Conservation (phyloP, 2,797 vertebrate genomes). For the Setipinna tenuifilis region DNA sequence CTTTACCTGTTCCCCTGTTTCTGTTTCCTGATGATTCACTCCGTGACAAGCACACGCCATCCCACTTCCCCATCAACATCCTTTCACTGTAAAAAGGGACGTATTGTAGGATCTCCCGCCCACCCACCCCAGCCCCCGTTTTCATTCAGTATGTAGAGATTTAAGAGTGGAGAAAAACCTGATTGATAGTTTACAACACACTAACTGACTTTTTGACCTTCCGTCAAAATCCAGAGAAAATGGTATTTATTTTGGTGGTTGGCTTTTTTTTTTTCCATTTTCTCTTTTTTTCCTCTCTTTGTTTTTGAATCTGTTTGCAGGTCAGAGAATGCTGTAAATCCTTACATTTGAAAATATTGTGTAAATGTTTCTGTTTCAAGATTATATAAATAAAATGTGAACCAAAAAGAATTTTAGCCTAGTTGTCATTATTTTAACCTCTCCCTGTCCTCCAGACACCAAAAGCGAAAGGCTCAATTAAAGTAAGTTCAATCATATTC, state of each 20-base stretch:
- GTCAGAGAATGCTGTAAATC: constrained; percentile 86
- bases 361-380: constrained; percentile 81
- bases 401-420: constrained; percentile 69
- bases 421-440: constrained; percentile 70
- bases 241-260: constrained; percentile 65
- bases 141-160: constrained; percentile 41
- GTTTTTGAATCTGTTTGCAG: constrained; percentile 94
- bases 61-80: constrained; percentile 38
- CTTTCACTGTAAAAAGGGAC: constrained; percentile 48
- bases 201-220: constrained; percentile 52
- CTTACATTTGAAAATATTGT: constrained; percentile 68
- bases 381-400: constrained; percentile 91
- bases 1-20: not conserved
- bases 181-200: constrained; percentile 59
- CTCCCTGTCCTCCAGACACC: constrained; percentile 11
- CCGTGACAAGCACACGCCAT: not conserved
- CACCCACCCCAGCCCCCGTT: not conserved
- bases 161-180: constrained; percentile 37
- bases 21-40: not conserved
- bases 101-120: constrained; percentile 45
- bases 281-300: constrained; percentile 57
- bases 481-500: not conserved
- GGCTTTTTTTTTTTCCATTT: constrained; percentile 62
- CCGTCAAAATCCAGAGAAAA: constrained; percentile 51
- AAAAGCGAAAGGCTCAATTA: not conserved